Evolutionary conservation across 2,888 invertebrate species (phyloP).

Genomic region (Drosophila birchii): DNA sequence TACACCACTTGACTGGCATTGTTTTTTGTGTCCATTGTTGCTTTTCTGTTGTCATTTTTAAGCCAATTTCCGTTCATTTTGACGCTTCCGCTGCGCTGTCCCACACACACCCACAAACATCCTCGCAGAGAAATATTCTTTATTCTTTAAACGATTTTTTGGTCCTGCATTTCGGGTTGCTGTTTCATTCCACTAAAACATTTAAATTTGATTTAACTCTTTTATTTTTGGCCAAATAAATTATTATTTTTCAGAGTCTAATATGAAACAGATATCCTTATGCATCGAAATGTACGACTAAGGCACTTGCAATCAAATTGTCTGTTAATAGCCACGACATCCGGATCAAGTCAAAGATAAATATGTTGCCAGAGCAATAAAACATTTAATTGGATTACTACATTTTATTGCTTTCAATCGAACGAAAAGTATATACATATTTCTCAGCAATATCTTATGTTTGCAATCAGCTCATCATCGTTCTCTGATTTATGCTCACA

Average conservation of each 20-base stretch:
- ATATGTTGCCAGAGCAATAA: constrained; percentile 20
- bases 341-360: constrained; percentile 16
- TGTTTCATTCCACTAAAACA: background rate
- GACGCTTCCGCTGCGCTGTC: constrained; percentile 69
- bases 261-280: background rate
- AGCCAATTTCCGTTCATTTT: constrained; percentile 81
- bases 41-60: constrained; percentile 75
- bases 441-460: background rate
- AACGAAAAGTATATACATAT: background rate
- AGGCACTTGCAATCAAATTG: constrained; percentile 8
- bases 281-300: background rate
- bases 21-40: constrained; percentile 48
- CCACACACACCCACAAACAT: constrained; percentile 6
- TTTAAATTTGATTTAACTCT: background rate
- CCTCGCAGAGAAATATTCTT: background rate
- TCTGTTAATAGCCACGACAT: constrained; percentile 22
- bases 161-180: constrained; percentile 6
- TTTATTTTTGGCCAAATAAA: constrained; percentile 2
- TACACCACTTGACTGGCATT: constrained; percentile 49
- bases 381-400: constrained; percentile 15
- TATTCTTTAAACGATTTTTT: constrained; percentile 14
- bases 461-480: constrained; percentile 1
- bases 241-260: constrained; percentile 1
- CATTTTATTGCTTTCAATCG: constrained; percentile 3
- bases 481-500: background rate